Conservation (phyloP, 64 coral and sea anemone species). For the Pachyseris speciosa region DNA sequence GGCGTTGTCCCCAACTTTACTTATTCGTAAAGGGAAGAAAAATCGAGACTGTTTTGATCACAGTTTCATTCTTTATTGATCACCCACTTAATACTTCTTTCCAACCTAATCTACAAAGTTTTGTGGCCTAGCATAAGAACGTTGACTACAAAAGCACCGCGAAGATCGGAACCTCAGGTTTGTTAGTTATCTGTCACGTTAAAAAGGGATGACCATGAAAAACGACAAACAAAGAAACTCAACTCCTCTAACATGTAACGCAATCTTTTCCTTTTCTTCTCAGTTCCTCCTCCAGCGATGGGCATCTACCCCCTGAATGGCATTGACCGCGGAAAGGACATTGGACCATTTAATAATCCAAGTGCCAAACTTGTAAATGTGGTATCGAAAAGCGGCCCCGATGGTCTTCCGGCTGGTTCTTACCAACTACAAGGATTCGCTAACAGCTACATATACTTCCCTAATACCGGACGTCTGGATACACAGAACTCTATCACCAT, state of each 20-base stretch:
- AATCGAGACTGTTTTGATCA: too few species aligned
- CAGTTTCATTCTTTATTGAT: too few species aligned
- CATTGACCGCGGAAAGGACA: conserved; percentile 72
- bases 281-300: conserved; percentile 75
- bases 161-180: too few species aligned
- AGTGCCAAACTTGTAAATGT: conserved; percentile 60
- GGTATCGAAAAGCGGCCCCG: conserved; percentile 56
- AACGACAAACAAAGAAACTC: background rate
- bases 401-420: conserved; percentile 73
- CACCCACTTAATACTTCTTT: too few species aligned
- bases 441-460: conserved; percentile 81
- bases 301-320: conserved; percentile 76
- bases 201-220: background rate
- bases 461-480: conserved; percentile 73
- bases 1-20: too few species aligned
- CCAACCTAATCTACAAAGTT: too few species aligned
- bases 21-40: too few species aligned
- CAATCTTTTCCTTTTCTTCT: background rate
- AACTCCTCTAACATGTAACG: background rate
- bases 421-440: conserved; percentile 65
- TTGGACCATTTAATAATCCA: conserved; percentile 79
- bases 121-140: too few species aligned
- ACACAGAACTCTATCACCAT: conserved; percentile 74
- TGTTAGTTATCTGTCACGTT: too few species aligned
- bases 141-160: too few species aligned